Evolutionary conservation across 1,140 invertebrate genomes (phyloP), one percentile per base, ranked within the genome.

Genomic region (Lordiphosa collinella): DNA sequence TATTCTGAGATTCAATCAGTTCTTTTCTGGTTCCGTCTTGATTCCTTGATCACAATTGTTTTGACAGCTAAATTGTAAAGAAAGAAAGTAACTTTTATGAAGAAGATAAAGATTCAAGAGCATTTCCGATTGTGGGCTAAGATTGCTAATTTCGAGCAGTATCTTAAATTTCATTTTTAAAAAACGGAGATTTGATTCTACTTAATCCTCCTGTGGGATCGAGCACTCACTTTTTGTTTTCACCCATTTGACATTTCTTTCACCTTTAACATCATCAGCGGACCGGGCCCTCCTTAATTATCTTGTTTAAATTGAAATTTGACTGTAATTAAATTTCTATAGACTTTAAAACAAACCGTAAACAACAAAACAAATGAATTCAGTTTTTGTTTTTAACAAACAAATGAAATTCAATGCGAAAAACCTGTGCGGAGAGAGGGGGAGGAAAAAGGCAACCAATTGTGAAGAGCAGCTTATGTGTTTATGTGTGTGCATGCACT

Each of bases 231-330:
- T 16, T 16, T 16, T 11, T 49, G 35, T 7, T 36, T 16, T 12
- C 12, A 1, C 35, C 34, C 59, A 34, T 72, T 71, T 80, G 76
- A 80, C 76, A 82, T 80, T 80, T 76, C 76, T 64, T 76, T 82
- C 76, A 82, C 76, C 76, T 80, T 68, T 84, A 49, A 13, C 44
- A 25, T n/a, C 25, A 29, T 34, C 18, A 18, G 34, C 50, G 37
- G 35, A 32, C 49, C 36, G 46, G 29, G 29, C 48, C 54, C 38
- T 41, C 14, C 52, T 51, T 62, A 73, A 79, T 79, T 73, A 73
- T 25, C 10, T 41, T 32, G 11, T 54, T 74, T 58, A 12, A 55
- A 57, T 50, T 61, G 48, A 37, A 53, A 53, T 54, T 63, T 37
- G 29, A 35, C 50, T 58, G 49, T 63, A 76, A 84, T 84, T 82